Percentiles rank a stretch among this genome's conserved stretches.
Evolutionary conservation across 2,888 invertebrate genomes (phyloP).

Genomic region (Masnerella sp.): DNA sequence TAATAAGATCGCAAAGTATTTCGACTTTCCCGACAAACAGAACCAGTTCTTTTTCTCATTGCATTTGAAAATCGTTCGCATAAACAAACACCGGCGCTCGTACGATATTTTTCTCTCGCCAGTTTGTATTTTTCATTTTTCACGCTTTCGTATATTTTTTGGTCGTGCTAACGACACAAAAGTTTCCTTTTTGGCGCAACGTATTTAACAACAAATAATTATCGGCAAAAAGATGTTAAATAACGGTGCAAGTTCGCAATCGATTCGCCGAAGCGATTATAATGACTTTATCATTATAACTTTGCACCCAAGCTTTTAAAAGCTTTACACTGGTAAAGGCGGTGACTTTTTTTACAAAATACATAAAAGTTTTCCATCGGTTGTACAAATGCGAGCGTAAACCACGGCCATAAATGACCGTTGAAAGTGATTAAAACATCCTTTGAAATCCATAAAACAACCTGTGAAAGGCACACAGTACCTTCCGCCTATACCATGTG

Average conservation of each 20-base stretch:
- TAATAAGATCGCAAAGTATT: too few species aligned
- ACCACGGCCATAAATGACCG: constrained; percentile 22
- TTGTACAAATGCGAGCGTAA: constrained; percentile 26
- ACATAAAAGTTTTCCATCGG: constrained; percentile 20
- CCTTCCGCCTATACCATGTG: constrained; percentile 7
- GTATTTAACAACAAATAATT: too few species aligned
- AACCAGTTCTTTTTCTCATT: too few species aligned
- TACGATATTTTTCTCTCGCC: too few species aligned
- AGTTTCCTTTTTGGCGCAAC: too few species aligned
- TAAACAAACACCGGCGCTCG: too few species aligned
- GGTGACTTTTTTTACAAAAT: constrained; percentile 17
- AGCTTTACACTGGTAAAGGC: constrained; percentile 12
- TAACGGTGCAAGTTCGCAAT: background rate
- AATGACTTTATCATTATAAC: constrained; percentile 13
- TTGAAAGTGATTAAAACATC: constrained; percentile 31
- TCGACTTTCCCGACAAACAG: too few species aligned
- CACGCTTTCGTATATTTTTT: too few species aligned
- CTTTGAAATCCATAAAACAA: constrained; percentile 33
- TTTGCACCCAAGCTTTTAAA: constrained; percentile 15
- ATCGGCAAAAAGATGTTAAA: too few species aligned
- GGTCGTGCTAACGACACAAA: too few species aligned
- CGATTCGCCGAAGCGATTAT: background rate
- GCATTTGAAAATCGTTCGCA: too few species aligned
- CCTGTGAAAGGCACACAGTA: constrained; percentile 19
- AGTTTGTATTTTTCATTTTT: too few species aligned